Evolutionary conservation across 2,888 invertebrate species (phyloP), one percentile per base, ranked within the genome.

Genomic region (Synergus laeviventris): DNA sequence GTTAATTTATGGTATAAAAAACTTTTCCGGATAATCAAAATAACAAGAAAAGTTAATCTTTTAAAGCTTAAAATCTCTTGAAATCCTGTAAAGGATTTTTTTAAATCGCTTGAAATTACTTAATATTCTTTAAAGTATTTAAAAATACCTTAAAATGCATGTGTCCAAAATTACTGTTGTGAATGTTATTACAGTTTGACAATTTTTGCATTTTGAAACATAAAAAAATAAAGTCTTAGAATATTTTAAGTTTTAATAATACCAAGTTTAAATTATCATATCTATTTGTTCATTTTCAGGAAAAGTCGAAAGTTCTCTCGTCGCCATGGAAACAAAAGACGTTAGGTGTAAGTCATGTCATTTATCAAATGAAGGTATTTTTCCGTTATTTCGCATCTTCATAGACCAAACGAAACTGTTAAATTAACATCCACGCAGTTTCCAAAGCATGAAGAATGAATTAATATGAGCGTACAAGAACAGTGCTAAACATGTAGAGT

Each of bases 271-370:
- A 31, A 31, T 5, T 31, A 24, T 45, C 18, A 56, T 49, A 61
- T 8, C 75, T 78, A 61, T 78, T 39, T 61, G 61, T 70, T 42
- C 64, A 7, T 39, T 85, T 84, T 7, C 70, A 90, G 91, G 78
- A 91, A 89, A 84, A 90, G 83, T 76, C 87, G 90, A 31, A 91
- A 89, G 75, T 88, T 89, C 75, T 81, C 87, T 56, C 88, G 90
- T 78, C 89, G 89, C 76, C 89, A 89, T 82, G 89, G 87, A 78
- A 90, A 89, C 82, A 90, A 89, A 81, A 87, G 89, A 82, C 90
- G 89, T 83, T 90, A 87, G 86, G 81, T 76, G 16, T 70, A 70
- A 70, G 66, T 18, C 12, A 66, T 66, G 49, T 14, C 12, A 66
- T 45, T 66, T 16, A 24, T 45, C 31, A 31, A 70, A 21, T 70